A percentile compares a stretch with the other conserved stretches of the same genome.
Conservation (phyloP, 2,113 vertebrate species). For the Marcusenius ussheri region DNA sequence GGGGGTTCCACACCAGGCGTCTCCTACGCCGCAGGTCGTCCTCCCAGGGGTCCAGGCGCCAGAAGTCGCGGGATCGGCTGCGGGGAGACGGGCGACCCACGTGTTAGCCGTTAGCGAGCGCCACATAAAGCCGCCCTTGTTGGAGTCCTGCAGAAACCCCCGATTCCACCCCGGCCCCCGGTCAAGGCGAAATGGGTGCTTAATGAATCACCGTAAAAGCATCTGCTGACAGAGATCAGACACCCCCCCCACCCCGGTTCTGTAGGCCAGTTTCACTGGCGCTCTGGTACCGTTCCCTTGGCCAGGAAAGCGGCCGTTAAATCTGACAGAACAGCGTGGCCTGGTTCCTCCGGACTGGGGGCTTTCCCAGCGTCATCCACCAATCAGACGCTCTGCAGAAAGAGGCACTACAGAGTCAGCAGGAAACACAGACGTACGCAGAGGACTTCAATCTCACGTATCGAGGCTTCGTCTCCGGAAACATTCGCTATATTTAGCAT, state of each 20-base stretch:
- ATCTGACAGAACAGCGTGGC: background rate
- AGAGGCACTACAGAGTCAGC: background rate
- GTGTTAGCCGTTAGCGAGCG: slow-evolving; percentile 96
- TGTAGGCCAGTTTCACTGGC: background rate
- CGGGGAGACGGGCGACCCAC: slow-evolving; percentile 72
- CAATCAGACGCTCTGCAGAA: background rate
- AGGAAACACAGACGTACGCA: background rate
- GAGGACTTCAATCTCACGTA: background rate
- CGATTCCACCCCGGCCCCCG: slow-evolving; percentile 71
- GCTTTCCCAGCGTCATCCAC: background rate
- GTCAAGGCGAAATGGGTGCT: slow-evolving; percentile 76
- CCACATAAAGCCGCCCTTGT: slow-evolving; percentile 77
- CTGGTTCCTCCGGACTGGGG: background rate
- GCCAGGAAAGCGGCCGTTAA: background rate
- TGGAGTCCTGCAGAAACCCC: slow-evolving; percentile 64
- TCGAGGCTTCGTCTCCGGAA: background rate
- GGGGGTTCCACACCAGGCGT: slow-evolving; percentile 92
- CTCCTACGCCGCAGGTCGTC: slow-evolving; percentile 98
- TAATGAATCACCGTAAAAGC: slow-evolving; percentile 81
- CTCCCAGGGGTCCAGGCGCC: slow-evolving; percentile 99
- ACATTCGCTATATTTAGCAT: background rate
- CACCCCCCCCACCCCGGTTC: slow-evolving; percentile 54
- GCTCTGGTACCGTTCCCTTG: background rate
- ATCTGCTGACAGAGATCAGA: slow-evolving; percentile 87
- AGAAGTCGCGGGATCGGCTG: slow-evolving; percentile 95